Evolutionary conservation across 2,113 vertebrate genomes (phyloP), one percentile per base, ranked within the genome.

Genomic region (Romanogobio albipinnatus): DNA sequence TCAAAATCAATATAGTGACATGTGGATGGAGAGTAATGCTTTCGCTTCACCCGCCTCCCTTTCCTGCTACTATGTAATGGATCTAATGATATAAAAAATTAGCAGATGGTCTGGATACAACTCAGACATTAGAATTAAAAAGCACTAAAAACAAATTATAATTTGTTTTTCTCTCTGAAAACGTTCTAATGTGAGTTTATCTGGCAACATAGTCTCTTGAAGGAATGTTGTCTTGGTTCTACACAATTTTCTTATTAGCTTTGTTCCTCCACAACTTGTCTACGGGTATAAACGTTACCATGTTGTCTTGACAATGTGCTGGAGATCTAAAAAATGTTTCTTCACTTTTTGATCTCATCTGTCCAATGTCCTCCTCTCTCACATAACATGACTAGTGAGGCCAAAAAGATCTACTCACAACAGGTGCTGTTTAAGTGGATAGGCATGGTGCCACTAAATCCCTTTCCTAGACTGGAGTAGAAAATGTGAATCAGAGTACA

Each of bases 1-100:
- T 92, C 91, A 84, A 92, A 94, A 93, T 86, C 89, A 89, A 92
- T 93, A 93, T 90, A 91, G 87, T 87, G 84, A 86, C 79, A 87
- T 26, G 82, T 76, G 51, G 86, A 83, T 11, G n/a, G 22, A 84
- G 86, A 33, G 0, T n/a, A 86, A 84, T 62, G 80, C 75, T 75
- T 64, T 24, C 17, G 39, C 81, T 61, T 71, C 49, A 24, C 45
- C 58, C 61, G 45, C 62, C n/a, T 9, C 39, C 26, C 49, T 59
- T 66, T 79, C 58, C 64, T 59, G 79, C 33, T 14, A 33, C 75
- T 77, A 43, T 83, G 73, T 82, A 66, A 79, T 79, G 22, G 70
- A 47, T 47, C 74, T 85, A 59, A 82, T 82, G 53, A 58, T 80
- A n/a, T 9, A 22, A 29, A 29, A 81, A 81, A 64, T 29, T 5